Conservation (phyloP, 2,888 invertebrate species). For the Netelia inedita region DNA sequence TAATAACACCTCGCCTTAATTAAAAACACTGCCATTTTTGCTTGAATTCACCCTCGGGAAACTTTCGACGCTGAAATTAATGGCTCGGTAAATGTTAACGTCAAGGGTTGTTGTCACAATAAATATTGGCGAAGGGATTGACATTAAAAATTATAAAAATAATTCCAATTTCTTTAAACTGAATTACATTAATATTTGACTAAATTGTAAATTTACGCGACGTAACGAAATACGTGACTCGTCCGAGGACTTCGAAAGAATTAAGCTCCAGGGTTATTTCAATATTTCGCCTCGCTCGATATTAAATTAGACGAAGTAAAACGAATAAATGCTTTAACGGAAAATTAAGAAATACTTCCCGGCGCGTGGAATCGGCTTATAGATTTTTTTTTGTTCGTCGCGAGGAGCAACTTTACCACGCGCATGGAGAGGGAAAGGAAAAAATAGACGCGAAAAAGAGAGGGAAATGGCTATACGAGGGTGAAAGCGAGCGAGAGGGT, state of each 20-base stretch:
- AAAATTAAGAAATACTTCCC: not conserved
- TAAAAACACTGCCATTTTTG: slow-evolving; percentile 31
- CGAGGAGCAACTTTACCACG: not conserved
- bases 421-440: not conserved
- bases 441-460: not conserved
- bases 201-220: too few species aligned
- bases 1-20: slow-evolving; percentile 15
- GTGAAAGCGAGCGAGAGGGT: not conserved
- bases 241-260: too few species aligned
- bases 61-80: not conserved
- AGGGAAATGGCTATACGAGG: not conserved
- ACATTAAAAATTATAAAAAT: not conserved
- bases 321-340: not conserved
- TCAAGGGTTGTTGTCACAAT: not conserved
- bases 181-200: too few species aligned
- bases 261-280: too few species aligned
- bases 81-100: not conserved
- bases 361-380: slow-evolving; percentile 3
- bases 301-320: too few species aligned
- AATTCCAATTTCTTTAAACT: too few species aligned
- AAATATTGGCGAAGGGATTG: not conserved
- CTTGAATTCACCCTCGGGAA: slow-evolving; percentile 34
- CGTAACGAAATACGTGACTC: too few species aligned
- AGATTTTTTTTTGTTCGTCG: not conserved
- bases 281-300: too few species aligned